phyloP scores from a whole-genome alignment of 2,888 invertebrate genomes.

The Teleiodes luculella region DNA sequence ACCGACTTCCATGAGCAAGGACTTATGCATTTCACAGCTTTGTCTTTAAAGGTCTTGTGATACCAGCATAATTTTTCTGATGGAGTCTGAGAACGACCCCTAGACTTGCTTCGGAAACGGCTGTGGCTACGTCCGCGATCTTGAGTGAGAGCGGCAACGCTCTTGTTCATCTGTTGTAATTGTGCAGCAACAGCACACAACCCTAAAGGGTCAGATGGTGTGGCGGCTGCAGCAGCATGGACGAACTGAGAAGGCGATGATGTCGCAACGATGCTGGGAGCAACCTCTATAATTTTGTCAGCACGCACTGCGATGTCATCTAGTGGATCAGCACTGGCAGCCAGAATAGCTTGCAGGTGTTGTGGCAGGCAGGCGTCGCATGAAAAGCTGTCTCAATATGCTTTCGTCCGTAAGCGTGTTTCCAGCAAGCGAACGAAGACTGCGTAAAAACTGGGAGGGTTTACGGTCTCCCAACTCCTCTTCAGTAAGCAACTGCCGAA shows the following conservation, averaged over 20 bases:
- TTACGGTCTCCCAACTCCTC: neutral
- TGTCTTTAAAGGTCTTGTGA: neutral
- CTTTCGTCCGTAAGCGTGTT: too few relatives aligned
- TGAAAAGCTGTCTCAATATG: neutral
- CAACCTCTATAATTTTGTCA: neutral
- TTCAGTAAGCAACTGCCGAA: slow-evolving; percentile 7
- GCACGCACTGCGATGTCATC: neutral
- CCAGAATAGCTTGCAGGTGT: neutral
- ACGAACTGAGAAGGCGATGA: too few relatives aligned
- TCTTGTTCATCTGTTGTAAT: neutral
- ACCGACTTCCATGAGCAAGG: neutral
- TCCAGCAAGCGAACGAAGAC: neutral
- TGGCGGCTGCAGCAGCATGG: too few relatives aligned
- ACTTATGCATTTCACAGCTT: neutral
- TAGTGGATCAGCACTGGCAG: neutral
- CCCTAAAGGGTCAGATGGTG: neutral
- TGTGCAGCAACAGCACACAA: neutral
- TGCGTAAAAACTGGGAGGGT: neutral
- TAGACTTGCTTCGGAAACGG: neutral
- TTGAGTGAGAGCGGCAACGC: neutral
- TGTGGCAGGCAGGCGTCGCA: neutral
- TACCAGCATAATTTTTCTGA: neutral
- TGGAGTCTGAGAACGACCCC: neutral
- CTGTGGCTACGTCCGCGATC: neutral
- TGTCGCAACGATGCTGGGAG: neutral